A percentile compares a stretch with the other conserved stretches of the same genome.
These are phyloP conservation scores for Ethmia dodecea DNA, from an alignment of 2,888 invertebrate species.

Conservation along the genomic window DNA sequence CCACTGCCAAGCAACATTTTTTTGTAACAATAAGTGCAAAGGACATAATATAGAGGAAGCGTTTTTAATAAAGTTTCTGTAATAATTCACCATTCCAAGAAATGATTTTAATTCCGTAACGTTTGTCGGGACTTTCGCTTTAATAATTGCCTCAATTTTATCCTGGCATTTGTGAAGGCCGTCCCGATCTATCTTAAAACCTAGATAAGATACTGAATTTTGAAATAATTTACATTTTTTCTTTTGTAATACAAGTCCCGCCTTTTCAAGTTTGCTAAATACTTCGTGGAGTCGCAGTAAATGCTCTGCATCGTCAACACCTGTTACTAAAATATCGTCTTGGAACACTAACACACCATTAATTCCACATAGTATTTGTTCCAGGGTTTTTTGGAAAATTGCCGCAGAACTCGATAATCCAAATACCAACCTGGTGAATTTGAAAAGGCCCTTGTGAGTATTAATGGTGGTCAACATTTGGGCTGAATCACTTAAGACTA, in stretches of 20 bases:
- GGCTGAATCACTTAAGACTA: not conserved
- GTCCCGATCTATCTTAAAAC: constrained; percentile 8
- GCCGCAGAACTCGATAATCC: not conserved
- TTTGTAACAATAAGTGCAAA: constrained; percentile 8
- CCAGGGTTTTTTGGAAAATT: not conserved
- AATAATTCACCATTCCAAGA: constrained; percentile 14
- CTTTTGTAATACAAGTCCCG: constrained; percentile 7
- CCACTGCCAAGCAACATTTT: constrained; percentile 9
- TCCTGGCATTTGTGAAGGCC: constrained; percentile 12
- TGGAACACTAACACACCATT: constrained; percentile 6
- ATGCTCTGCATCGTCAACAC: constrained; percentile 2
- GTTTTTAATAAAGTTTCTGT: constrained; percentile 8
- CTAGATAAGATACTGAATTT: constrained; percentile 4
- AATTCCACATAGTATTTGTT: not conserved
- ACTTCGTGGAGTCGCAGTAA: constrained; percentile 9
- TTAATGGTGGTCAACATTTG: not conserved
- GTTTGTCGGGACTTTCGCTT: constrained; percentile 8
- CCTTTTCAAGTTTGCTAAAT: constrained; percentile 4
- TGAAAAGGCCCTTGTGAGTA: constrained; percentile 6
- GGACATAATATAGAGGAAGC: constrained; percentile 7
- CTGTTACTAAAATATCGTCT: constrained; percentile 7
- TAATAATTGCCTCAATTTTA: constrained; percentile 9
- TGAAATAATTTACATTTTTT: constrained; percentile 10
- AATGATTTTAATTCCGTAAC: constrained; percentile 11
- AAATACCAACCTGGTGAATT: not conserved